Conservation (phyloP, 2,797 vertebrate species). For the Macrochelys suwanniensis region DNA sequence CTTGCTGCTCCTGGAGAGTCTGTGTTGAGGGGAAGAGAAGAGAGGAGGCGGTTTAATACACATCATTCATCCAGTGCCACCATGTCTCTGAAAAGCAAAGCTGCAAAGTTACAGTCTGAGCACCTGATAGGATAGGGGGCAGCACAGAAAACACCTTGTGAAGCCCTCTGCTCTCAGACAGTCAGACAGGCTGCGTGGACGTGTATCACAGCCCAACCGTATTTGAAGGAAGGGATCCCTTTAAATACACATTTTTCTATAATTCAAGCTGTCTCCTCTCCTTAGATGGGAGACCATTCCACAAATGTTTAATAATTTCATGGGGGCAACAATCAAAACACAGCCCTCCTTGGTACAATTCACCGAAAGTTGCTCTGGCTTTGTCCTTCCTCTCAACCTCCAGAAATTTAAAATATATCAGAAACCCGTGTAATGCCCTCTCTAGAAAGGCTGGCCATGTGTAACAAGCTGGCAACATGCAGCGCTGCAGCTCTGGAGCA, state of each 20-base stretch:
- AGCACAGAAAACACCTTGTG: conserved; percentile 66
- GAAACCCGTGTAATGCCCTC: background rate
- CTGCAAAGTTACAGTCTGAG: conserved; percentile 68
- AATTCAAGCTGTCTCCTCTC: fast-evolving
- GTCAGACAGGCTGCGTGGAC: fast-evolving
- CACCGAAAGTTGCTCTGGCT: background rate
- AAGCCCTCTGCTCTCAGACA: background rate
- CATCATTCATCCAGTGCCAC: background rate
- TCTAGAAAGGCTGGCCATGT: background rate
- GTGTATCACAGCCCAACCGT: background rate
- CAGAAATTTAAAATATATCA: background rate
- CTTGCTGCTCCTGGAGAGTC: conserved; percentile 94
- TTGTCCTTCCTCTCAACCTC: background rate
- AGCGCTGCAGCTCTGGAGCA: conserved; percentile 8
- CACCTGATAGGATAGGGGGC: conserved; percentile 56
- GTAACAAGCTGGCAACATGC: background rate
- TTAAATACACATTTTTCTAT: background rate
- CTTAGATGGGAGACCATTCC: background rate
- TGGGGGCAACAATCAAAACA: background rate
- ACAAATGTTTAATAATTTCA: background rate
- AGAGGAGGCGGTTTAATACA: conserved; percentile 48
- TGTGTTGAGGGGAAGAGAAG: conserved; percentile 72
- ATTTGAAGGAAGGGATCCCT: background rate
- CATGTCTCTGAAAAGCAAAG: conserved; percentile 71
- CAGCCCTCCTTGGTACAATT: background rate